Percentiles rank a stretch among this genome's conserved stretches.
These are phyloP conservation scores for Rhorus exstirpatorius DNA, from an alignment of 2,888 invertebrate species.

Conservation along the genomic window DNA sequence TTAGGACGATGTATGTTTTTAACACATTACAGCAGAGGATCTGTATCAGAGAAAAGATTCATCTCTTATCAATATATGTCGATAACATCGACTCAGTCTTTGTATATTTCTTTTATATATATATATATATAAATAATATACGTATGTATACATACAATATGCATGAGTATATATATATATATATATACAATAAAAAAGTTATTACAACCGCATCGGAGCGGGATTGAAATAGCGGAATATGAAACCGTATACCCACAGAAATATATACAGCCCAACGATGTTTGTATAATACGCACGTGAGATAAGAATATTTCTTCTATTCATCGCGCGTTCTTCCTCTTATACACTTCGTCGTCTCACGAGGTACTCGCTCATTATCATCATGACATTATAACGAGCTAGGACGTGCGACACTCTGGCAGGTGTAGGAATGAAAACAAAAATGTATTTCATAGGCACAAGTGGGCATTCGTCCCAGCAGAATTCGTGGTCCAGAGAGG, in stretches of 20 bases:
- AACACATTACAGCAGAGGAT: no score
- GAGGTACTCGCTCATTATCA: slow-evolving; percentile 54
- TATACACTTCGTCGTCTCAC: background rate
- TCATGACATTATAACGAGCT: slow-evolving; percentile 58
- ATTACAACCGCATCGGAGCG: background rate
- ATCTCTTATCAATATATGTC: no score
- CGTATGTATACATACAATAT: background rate
- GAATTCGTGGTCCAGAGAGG: slow-evolving; percentile 19
- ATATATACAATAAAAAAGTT: background rate
- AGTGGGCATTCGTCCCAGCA: slow-evolving; percentile 9
- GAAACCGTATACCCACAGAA: slow-evolving; percentile 28
- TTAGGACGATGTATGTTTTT: no score
- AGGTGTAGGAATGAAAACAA: background rate
- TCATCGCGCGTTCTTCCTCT: slow-evolving; percentile 1
- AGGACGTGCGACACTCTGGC: background rate
- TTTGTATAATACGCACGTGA: slow-evolving; percentile 61
- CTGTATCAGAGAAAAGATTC: no score
- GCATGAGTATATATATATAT: background rate
- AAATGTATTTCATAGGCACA: slow-evolving; percentile 18
- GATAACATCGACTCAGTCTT: no score
- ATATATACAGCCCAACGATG: slow-evolving; percentile 65
- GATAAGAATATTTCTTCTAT: slow-evolving; percentile 65
- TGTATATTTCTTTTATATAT: background rate
- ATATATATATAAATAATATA: background rate
- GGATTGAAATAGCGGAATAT: slow-evolving; percentile 34